Evolutionary conservation across 2,113 vertebrate genomes (phyloP).

Genomic region (Otolemur garnettii): DNA sequence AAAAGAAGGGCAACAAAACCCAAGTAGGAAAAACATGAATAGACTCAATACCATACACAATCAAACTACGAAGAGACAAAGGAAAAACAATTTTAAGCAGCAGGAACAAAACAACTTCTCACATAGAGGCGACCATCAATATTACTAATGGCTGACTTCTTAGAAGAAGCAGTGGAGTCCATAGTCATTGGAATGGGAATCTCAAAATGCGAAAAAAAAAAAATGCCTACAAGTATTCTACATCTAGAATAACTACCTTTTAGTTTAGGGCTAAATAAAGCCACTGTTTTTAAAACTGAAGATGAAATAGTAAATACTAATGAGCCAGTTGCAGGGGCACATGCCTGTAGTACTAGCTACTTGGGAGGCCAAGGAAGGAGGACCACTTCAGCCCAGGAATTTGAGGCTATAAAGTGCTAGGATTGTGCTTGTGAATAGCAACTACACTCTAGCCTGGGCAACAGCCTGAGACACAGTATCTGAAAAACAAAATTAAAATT

Average conservation of each 20-base stretch:
- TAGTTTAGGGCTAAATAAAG: background rate
- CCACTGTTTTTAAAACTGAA: slow-evolving; percentile 4
- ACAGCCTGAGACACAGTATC: background rate
- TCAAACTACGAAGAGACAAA: background rate
- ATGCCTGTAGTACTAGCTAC: background rate
- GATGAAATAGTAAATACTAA: background rate
- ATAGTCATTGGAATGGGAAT: background rate
- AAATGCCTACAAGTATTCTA: background rate
- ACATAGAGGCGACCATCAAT: background rate
- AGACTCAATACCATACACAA: background rate
- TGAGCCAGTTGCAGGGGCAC: background rate
- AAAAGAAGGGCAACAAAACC: background rate
- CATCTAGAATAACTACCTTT: background rate
- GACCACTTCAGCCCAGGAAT: background rate
- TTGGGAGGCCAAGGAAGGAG: background rate
- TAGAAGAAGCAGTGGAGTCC: background rate
- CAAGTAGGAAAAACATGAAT: background rate
- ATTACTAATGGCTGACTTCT: background rate
- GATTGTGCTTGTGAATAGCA: no score
- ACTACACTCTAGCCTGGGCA: background rate
- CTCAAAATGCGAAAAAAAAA: background rate
- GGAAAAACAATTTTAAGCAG: background rate
- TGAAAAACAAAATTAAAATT: background rate
- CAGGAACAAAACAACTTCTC: background rate
- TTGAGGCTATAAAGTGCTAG: background rate